Base-by-base conservation (phyloP, 2,797 vertebrate species). In the Danio albolineatus region DNA sequence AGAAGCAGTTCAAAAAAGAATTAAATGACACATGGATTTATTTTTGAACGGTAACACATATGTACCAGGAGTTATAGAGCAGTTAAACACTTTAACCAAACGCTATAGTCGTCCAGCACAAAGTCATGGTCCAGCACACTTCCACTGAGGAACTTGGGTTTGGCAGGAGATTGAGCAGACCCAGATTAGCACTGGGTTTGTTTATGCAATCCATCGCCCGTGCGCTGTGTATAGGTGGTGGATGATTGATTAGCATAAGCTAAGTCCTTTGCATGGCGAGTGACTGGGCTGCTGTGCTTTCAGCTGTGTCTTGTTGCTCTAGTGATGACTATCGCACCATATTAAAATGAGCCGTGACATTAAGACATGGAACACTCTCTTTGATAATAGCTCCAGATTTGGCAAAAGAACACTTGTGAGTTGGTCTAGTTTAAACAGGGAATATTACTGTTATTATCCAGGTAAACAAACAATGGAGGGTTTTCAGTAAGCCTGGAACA, bases 401-500 rank as follows among this genome's bases (percentile, higher is more conserved):
- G 88, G 85, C 85, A 86, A 89, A 91, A 87, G 83, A 85, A 88
- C 82, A 67, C 80, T 0, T 71, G 56, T 13, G 87, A 82, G 56
- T 76, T 74, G 51, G 79, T 85, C 93, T 90, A 93, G 92, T 89
- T 90, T 88, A 93, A 93, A 93, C 91, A 93, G 84, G 84, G 87
- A 84, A 91, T 87, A 87, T 87, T 87, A 72, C 83, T 65, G 76
- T 79, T 77, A 87, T 85, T 76, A 82, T 76, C 57, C 77, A 56
- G 67, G 84, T 62, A 84, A 49, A 74, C 53, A 76, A 83, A 83
- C 74, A 86, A 85, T 76, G 43, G 85, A 83, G 86, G 85, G 87
- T 88, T 83, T 89, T 84, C 64, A 73, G 41, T 61, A 69, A 79
- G 69, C 69, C 86, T 84, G 85, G 70, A 80, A 72, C 85, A 85